Base-by-base conservation (phyloP, 1,140 invertebrate species). In the Tetraneura akinire region DNA sequence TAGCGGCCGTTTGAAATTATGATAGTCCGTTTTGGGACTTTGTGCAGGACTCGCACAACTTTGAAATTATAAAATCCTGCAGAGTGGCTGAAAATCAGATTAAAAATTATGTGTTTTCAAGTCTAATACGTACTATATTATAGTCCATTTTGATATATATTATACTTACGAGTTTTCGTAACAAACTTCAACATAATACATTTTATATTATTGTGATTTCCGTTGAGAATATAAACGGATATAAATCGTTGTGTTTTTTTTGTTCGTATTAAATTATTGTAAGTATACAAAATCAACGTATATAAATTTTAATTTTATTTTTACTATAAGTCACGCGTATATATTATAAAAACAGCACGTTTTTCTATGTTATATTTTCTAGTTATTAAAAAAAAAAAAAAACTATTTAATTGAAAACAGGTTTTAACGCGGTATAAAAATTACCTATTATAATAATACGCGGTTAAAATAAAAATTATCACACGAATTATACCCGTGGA, bases 351-450 rank as follows among this genome's bases (percentile, higher is more conserved):
- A 51, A 74, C 71, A 26, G 51, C 51, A 37, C 13, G 53, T 45
- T 62, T 45, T 62, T 76, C 5, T n/a, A 16, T 13, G 23, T 10
- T 5, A 78, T 11, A 60, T 45, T 42, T 10, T 21, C 71, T 29
- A 55, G 42, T 57, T 55, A 74, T 74, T 74, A 53, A 53, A n/a
- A n/a, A n/a, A n/a, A n/a, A n/a, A n/a, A n/a, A n/a, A n/a, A n/a
- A 8, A 37, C 51, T 53, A 74, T 29, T 74, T 74, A 42, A 11
- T n/a, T 18, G 21, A 45, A 18, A 60, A 78, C 74, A 29, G 55
- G 74, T 78, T 78, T n/a, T 29, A 62, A 78, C 37, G 14, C 26
- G n/a, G n/a, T 23, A 14, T 42, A 26, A 45, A 68, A 68, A 68
- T 29, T 37, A n/a, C 47, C 47, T 23, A 68, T 45, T 45, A 45